phyloP scores from a whole-genome alignment of 2,888 invertebrate genomes.

The Campoplex capitator region DNA sequence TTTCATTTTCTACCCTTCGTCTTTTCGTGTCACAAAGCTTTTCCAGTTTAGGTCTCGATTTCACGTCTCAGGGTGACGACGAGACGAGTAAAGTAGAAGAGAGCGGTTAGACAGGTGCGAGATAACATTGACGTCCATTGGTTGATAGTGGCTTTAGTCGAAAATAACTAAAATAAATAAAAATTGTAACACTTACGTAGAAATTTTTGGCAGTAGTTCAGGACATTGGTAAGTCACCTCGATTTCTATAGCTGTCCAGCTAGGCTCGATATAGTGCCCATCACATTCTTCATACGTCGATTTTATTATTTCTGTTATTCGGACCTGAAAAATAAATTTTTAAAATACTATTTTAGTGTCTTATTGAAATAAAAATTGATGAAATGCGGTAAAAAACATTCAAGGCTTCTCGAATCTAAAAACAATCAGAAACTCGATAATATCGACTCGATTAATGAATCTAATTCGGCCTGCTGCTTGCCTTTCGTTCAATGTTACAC shows the following conservation, averaged over 20 bases:
- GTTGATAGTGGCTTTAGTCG: conserved; percentile 22
- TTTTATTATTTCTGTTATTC: conserved; percentile 21
- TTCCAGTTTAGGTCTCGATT: conserved; percentile 53
- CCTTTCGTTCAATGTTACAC: neutral
- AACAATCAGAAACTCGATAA: neutral
- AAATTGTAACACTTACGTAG: conserved; percentile 27
- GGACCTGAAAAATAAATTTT: conserved; percentile 10
- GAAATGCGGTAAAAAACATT: neutral
- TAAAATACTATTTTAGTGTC: neutral
- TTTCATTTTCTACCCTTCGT: conserved; percentile 4
- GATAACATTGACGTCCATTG: conserved; percentile 59
- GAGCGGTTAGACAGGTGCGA: conserved; percentile 53
- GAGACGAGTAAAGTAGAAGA: conserved; percentile 24
- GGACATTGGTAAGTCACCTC: conserved; percentile 55
- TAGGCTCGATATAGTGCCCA: conserved; percentile 29
- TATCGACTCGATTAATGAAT: neutral
- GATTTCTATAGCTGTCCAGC: conserved; percentile 47
- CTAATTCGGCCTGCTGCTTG: neutral
- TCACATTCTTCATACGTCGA: conserved; percentile 50
- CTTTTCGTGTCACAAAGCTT: conserved; percentile 56
- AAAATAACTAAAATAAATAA: conserved; percentile 17
- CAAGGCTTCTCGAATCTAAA: neutral
- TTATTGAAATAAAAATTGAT: neutral
- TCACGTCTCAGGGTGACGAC: conserved; percentile 45
- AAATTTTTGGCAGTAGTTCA: conserved; percentile 48